Evolutionary conservation across 2,888 invertebrate genomes (phyloP), one percentile per base, ranked within the genome.

Genomic region (Pachycephus smyrnensis): DNA sequence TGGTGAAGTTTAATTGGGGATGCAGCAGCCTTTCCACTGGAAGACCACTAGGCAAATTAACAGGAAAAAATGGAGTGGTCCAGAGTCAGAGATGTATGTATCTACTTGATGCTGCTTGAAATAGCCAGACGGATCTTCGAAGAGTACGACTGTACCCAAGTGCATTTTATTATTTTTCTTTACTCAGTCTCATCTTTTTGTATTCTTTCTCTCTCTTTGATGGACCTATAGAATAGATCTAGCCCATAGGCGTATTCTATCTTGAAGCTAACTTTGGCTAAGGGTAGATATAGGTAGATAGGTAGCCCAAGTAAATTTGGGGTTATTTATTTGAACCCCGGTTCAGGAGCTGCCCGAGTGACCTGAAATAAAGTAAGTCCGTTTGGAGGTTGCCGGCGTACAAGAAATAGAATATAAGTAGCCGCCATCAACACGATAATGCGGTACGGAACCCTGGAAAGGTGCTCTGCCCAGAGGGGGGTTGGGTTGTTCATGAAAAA

Each of bases 1-100:
- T 86, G 86, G 85, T 85, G 79, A 88, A 88, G 89, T 89, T 90
- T 90, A 90, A 90, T 90, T 89, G 89, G 88, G 71, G 33, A 89
- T 89, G 89, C 86, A 84, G 85, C 84, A 55, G 85, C 84, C 86
- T 83, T 86, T 86, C 87, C 84, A 81, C 79, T 83, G 84, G 85
- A 86, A 86, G 80, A 84, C 82, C 86, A 23, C 55, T 55, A 55
- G 55, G 23, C 55, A 55, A 55, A 55, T 55, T 55, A 55, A 9
- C 15, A 23, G 55, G 55, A 55, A 23, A 23, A 55, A 9, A 55
- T 55, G 23, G 23, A 55, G 55, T 55, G 55, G 23, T 23, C 1
- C 55, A 55, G 23, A 23, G 55, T 55, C 55, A 23, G 23, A 55
- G 55, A 55, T 9, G 55, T 23, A 23, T 55, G 23, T 23, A 55